Base-by-base conservation (phyloP, 2,113 vertebrate species). In the Xiphorhynchus elegans region DNA sequence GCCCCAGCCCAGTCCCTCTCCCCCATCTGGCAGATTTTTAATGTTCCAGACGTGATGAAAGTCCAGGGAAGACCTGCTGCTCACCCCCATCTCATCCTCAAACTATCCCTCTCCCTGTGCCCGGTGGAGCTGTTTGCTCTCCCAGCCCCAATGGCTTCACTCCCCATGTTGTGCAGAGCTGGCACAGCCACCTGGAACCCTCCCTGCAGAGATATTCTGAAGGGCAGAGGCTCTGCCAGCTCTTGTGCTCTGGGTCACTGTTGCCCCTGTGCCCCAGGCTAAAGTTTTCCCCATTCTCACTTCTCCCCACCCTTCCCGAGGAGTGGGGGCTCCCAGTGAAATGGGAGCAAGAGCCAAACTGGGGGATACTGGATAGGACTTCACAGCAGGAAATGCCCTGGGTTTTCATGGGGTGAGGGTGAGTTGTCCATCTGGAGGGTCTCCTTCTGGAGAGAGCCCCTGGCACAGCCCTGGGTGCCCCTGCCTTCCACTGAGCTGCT, bases 111-210 rank as follows among this genome's bases (percentile, higher is more conserved):
- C 18, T 50, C 47, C 37, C 37, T 17, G 13, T 6, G 5, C 49
- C 58, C 7, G 1, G 4, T 5, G 39, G 77, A 84, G 76, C 63
- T 53, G 50, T 66, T 67, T 68, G 68, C 39, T 84, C 39, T 44
- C 7, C 15, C 31, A 52, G 62, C 53, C 66, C 8, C 3, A 17
- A 5, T 0, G 0, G 49, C 37, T 88, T 69, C 89, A 60, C 0
- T 0, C 37, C 58, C 42, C 47, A 3, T 4, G 1, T 13, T 4
- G 74, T 55, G 17, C 0, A 0, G 47, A 62, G 10, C 39, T 23
- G 9, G 87, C 33, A 8, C 69, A 47, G 77, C 46, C 19, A 0
- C 49, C 53, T 0, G 0, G n/a, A 47, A 15, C 47, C 35, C 53
- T 74, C 21, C 31, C 56, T 0, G 18, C 20, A 28, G 40, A 19